Evolutionary conservation across 2,797 vertebrate species (phyloP).

Genomic region (Rallus crepitans): DNA sequence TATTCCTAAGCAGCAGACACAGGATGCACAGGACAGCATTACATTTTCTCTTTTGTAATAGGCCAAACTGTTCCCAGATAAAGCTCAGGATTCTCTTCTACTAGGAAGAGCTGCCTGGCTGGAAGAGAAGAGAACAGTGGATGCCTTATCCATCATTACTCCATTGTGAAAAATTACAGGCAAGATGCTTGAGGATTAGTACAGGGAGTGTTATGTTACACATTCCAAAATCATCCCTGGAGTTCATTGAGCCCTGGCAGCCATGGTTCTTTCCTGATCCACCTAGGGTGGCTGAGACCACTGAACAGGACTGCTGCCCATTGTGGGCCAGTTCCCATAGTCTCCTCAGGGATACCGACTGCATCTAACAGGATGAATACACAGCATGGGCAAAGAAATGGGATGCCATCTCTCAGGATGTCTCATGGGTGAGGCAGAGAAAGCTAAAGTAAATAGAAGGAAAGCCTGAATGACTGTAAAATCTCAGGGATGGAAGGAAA

Average conservation of each 20-base stretch:
- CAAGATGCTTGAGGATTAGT: not conserved
- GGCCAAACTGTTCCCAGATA: not conserved
- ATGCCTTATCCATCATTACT: not conserved
- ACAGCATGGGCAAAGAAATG: not conserved
- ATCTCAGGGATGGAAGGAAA: not conserved
- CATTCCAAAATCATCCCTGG: not conserved
- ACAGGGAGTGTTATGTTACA: fast-evolving
- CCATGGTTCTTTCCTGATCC: not conserved
- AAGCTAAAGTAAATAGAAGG: not conserved
- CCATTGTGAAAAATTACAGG: not conserved
- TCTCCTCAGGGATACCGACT: not conserved
- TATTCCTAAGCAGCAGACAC: not conserved
- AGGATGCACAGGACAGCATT: not conserved
- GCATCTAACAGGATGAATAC: not conserved
- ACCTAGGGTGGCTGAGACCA: not conserved
- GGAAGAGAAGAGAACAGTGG: not conserved
- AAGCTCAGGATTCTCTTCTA: not conserved
- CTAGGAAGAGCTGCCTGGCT: not conserved
- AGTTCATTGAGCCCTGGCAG: not conserved
- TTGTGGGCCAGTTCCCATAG: not conserved
- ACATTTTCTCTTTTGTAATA: not conserved
- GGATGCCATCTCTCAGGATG: not conserved
- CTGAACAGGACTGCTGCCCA: not conserved
- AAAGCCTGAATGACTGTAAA: not conserved
- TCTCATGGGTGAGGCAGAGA: not conserved